These are phyloP conservation scores for Drosophila nigricruria DNA, from an alignment of 2,888 invertebrate species.

Conservation along the genomic window DNA sequence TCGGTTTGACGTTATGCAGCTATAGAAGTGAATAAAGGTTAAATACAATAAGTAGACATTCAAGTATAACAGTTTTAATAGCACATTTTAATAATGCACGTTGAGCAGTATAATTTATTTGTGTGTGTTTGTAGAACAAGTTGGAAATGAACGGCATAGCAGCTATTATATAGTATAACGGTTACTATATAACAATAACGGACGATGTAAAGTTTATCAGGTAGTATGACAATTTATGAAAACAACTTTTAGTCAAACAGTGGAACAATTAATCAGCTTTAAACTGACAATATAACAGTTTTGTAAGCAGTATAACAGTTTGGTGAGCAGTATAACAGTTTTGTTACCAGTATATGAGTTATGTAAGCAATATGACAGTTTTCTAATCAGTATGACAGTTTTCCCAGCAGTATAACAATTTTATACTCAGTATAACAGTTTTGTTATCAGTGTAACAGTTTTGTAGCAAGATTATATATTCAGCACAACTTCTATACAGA, in stretches of 20 bases:
- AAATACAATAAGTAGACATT: background rate
- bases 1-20: background rate
- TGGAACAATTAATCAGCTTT: background rate
- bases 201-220: background rate
- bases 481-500: background rate
- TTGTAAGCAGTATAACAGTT: background rate
- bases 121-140: background rate
- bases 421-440: background rate
- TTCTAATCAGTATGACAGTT: background rate
- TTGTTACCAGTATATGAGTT: background rate
- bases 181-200: background rate
- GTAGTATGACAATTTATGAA: background rate
- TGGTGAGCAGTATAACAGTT: background rate
- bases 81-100: background rate
- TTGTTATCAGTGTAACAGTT: background rate
- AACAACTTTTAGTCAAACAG: background rate
- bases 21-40: background rate
- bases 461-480: background rate
- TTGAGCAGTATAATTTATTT: background rate
- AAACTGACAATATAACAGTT: background rate
- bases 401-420: background rate
- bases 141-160: background rate
- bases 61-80: conserved; percentile 17
- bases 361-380: background rate
- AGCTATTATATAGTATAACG: background rate